These are phyloP conservation scores for Danio aesculapii DNA, from an alignment of 2,797 vertebrate genomes.

Conservation along the genomic window DNA sequence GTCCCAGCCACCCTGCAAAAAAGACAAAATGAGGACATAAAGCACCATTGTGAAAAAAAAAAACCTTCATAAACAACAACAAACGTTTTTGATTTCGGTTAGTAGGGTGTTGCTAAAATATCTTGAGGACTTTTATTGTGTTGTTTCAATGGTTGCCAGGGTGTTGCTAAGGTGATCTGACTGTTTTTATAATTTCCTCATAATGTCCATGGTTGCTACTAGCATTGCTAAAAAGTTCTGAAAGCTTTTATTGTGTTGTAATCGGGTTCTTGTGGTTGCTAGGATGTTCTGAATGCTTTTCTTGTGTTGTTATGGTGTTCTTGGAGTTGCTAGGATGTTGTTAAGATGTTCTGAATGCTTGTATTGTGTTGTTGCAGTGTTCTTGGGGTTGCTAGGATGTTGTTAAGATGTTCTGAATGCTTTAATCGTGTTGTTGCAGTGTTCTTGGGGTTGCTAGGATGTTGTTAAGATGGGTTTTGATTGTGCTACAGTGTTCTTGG, in stretches of 20 bases:
- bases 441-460: too few relatives aligned
- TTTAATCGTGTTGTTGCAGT: too few relatives aligned
- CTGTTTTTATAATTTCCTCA: background rate
- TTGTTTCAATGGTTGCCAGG: background rate
- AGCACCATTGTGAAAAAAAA: background rate
- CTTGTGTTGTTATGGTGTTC: background rate
- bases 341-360: background rate
- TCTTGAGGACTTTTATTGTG: too few relatives aligned
- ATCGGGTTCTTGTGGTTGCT: too few relatives aligned
- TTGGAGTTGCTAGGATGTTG: background rate
- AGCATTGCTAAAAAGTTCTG: too few relatives aligned
- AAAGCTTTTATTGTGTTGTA: too few relatives aligned
- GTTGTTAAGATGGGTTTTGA: background rate
- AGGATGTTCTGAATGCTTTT: too few relatives aligned
- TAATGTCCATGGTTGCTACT: background rate
- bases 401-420: too few relatives aligned
- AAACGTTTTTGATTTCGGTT: background rate
- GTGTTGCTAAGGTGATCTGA: background rate
- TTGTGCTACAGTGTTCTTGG: too few relatives aligned
- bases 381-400: too few relatives aligned
- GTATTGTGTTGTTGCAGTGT: too few relatives aligned
- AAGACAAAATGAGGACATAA: background rate
- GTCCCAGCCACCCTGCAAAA: conserved; percentile 89
- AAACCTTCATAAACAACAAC: too few relatives aligned
- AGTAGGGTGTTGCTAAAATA: background rate